Evolutionary conservation across 2,797 vertebrate species (phyloP), one percentile per base, ranked within the genome.

Genomic region (Pristis pectinata): DNA sequence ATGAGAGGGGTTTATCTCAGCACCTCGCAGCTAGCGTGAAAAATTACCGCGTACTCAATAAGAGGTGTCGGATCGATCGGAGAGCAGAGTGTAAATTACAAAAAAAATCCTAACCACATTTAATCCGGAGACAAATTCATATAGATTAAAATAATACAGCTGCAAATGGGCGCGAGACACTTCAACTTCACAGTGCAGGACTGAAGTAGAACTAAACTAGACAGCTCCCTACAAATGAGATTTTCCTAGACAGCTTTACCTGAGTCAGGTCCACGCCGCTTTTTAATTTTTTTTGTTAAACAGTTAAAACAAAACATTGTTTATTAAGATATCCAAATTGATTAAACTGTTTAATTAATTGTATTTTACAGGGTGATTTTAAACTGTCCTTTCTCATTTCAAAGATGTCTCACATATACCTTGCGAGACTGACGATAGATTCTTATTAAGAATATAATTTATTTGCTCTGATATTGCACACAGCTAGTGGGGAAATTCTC

Each of bases 1-100:
- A 99, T 99, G 98, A 99, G 98, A 97, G 98, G 97, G 97, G 98
- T 98, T 98, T 98, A 99, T 98, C 98, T 98, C 97, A 97, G 96
- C 97, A 97, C 97, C 97, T 97, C 96, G 97, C 97, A 97, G 98
- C 97, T 97, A 97, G 98, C 97, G 98, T 98, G 98, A 98, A 98
- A 98, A 98, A 98, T 97, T 97, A 98, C 97, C 97, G 97, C 96
- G 97, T 97, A 97, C 97, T 96, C 97, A 97, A 97, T 97, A 97
- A 95, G 97, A 98, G 98, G 98, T 98, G 98, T 98, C 97, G 97
- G 98, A 98, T 98, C 98, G 98, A 99, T 98, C 98, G 97, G 98
- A 97, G 98, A 98, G 98, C 98, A 98, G 96, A 96, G 97, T 97
- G 97, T 97, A 98, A 97, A 97, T 98, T 97, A 97, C 95, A 96